phyloP scores from a whole-genome alignment of 2,113 vertebrate species.

The Prinia subflava region DNA sequence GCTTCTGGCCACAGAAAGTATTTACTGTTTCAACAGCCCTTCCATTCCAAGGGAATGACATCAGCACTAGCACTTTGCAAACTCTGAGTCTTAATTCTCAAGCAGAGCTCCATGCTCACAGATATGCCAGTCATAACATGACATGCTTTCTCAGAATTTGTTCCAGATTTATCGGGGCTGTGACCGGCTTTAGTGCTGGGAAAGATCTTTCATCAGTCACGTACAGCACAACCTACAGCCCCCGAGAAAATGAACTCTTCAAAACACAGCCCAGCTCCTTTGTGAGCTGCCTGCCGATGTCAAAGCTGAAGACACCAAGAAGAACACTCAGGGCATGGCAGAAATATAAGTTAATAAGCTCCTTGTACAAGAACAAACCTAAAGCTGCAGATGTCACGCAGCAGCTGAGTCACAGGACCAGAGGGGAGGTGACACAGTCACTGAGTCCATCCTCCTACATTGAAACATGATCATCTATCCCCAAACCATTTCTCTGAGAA shows the following conservation, averaged over 20 bases:
- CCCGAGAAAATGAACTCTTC: background rate
- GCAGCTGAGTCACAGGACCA: background rate
- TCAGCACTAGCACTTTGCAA: conserved; percentile 55
- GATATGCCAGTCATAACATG: conserved; percentile 61
- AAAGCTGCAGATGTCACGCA: background rate
- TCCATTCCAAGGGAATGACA: conserved; percentile 72
- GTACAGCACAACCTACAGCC: conserved; percentile 1
- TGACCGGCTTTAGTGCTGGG: background rate
- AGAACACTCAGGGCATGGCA: background rate
- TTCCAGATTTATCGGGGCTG: conserved; percentile 55
- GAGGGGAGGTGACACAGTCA: background rate
- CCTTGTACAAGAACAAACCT: background rate
- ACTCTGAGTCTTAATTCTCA: conserved; percentile 51
- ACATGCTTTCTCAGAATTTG: conserved; percentile 60
- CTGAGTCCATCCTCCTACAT: background rate
- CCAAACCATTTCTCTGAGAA: background rate
- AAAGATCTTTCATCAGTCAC: conserved; percentile 51
- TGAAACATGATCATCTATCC: background rate
- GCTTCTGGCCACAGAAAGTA: conserved; percentile 68
- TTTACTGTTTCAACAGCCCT: conserved; percentile 65
- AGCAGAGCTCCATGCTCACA: conserved; percentile 39
- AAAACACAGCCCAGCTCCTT: background rate
- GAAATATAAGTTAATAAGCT: background rate
- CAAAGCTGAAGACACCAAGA: background rate
- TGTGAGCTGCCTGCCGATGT: background rate